A percentile compares a stretch with the other conserved stretches of the same genome.
Evolutionary conservation across 2,797 vertebrate genomes (phyloP).

Genomic region (Anguilla anguilla): DNA sequence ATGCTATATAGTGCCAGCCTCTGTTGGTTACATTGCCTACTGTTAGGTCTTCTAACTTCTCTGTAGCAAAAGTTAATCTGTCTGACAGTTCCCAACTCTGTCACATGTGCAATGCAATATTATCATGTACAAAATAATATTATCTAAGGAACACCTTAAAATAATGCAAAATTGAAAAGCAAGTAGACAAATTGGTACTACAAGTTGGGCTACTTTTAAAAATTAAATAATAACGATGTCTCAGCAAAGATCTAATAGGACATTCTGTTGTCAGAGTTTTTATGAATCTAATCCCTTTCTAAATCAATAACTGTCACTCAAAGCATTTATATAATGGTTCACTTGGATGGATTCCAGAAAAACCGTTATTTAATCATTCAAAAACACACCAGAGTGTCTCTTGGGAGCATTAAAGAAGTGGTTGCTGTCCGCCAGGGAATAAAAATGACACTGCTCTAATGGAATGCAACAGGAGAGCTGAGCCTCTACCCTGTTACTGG

Average conservation of each 20-base stretch:
- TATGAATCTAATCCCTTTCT: slow-evolving; percentile 39
- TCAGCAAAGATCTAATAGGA: slow-evolving; percentile 44
- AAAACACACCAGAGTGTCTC: slow-evolving; percentile 37
- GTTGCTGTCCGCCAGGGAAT: slow-evolving; percentile 22
- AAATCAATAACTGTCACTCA: slow-evolving; percentile 39
- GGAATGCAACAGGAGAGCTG: background rate
- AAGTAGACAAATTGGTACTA: slow-evolving; percentile 25
- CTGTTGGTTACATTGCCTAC: background rate
- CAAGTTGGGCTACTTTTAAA: slow-evolving; percentile 38
- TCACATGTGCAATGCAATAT: background rate
- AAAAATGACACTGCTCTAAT: slow-evolving; percentile 17
- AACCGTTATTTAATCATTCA: slow-evolving; percentile 39
- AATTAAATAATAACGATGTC: slow-evolving; percentile 47
- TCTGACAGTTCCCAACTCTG: too few species aligned
- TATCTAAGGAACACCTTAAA: slow-evolving; percentile 23
- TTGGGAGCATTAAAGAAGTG: slow-evolving; percentile 23
- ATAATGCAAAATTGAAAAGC: slow-evolving; percentile 28
- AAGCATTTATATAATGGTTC: slow-evolving; percentile 37
- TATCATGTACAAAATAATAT: slow-evolving; percentile 16
- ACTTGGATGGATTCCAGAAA: slow-evolving; percentile 37
- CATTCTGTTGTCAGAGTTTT: slow-evolving; percentile 24
- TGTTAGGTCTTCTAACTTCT: background rate
- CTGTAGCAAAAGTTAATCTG: too few species aligned
- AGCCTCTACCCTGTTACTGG: background rate
- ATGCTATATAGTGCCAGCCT: background rate